These are phyloP conservation scores for Koerneria pararmatus DNA, from an alignment of 2,888 invertebrate genomes.

Conservation along the genomic window DNA sequence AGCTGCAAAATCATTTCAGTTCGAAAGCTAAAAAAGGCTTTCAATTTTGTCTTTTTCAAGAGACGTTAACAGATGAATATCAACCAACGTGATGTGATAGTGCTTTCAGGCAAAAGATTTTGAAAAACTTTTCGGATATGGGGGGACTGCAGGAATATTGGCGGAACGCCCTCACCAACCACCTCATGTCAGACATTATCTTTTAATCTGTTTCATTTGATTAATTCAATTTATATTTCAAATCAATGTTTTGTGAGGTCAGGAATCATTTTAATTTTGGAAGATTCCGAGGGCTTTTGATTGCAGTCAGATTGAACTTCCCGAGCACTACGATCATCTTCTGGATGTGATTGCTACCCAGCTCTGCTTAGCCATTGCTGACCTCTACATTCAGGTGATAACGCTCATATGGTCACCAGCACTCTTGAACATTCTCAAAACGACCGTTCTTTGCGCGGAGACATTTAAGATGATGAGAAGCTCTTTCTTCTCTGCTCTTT, in stretches of 20 bases:
- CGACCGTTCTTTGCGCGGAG: too few relatives aligned
- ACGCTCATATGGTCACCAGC: conserved; percentile 11
- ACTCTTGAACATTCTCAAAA: background rate
- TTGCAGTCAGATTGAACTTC: background rate
- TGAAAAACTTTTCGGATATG: conserved; percentile 28
- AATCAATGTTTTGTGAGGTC: background rate
- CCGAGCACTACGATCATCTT: conserved; percentile 31
- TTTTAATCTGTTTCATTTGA: background rate
- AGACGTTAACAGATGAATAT: too few relatives aligned
- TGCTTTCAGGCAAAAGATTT: conserved; percentile 23
- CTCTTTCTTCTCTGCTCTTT: too few relatives aligned
- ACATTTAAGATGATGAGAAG: too few relatives aligned
- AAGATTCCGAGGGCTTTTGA: background rate
- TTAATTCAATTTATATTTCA: background rate
- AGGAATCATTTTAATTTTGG: background rate
- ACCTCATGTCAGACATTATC: conserved; percentile 65
- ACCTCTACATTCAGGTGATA: conserved; percentile 77
- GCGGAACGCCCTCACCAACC: conserved; percentile 83
- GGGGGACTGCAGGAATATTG: conserved; percentile 33
- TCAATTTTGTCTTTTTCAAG: too few relatives aligned
- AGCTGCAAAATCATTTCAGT: too few relatives aligned
- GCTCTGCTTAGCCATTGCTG: conserved; percentile 85
- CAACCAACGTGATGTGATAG: too few relatives aligned
- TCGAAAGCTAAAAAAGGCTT: too few relatives aligned
- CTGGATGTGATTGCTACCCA: conserved; percentile 74